Conservation (phyloP, 2,888 invertebrate genomes). For the Drosophila greeni region DNA sequence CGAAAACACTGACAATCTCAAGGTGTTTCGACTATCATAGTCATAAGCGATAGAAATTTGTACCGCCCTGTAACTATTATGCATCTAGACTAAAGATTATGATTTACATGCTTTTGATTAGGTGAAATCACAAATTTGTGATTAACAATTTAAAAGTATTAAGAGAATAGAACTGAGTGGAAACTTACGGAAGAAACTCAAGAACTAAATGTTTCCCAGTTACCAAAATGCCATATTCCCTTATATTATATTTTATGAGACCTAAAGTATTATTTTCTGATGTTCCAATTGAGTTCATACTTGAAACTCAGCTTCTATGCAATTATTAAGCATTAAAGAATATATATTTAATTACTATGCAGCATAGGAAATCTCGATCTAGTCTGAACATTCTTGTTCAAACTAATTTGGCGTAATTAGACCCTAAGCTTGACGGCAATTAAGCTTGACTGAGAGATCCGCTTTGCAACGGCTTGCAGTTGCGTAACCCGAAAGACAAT, state of each 20-base stretch:
- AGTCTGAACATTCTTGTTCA: slow-evolving; percentile 42
- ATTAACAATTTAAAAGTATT: neutral
- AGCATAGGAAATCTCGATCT: slow-evolving; percentile 16
- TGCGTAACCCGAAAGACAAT: slow-evolving; percentile 50
- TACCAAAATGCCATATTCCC: neutral
- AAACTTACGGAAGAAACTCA: neutral
- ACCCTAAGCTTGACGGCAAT: slow-evolving; percentile 54
- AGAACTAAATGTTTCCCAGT: neutral
- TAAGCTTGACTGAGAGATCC: slow-evolving; percentile 59
- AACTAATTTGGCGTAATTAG: slow-evolving; percentile 59
- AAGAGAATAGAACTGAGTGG: neutral
- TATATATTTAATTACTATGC: slow-evolving; percentile 31
- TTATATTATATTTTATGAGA: neutral
- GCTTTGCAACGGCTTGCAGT: slow-evolving; percentile 57
- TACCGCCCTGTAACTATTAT: neutral
- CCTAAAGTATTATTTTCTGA: neutral
- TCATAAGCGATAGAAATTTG: neutral
- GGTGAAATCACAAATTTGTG: neutral
- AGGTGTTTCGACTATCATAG: neutral
- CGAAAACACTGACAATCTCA: neutral
- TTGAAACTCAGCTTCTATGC: neutral
- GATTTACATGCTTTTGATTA: neutral
- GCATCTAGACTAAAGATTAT: too few species aligned
- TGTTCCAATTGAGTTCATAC: neutral
- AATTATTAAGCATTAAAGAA: slow-evolving; percentile 15